phyloP scores from a whole-genome alignment of 1,140 invertebrate species.

The Ips typographus region DNA sequence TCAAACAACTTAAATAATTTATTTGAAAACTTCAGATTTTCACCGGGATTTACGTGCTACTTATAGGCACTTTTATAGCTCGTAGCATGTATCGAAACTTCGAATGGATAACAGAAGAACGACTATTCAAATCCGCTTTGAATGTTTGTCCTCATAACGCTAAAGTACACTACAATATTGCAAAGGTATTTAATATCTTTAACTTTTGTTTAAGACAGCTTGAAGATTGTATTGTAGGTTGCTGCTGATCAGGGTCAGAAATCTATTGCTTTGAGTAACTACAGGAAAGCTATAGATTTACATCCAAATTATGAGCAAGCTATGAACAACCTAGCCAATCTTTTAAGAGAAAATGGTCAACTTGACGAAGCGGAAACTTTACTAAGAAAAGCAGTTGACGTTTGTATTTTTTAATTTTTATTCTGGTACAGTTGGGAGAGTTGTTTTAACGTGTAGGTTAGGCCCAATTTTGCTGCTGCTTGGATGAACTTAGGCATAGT shows the following conservation, averaged over 20 bases:
- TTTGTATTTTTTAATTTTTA: conserved; percentile 62
- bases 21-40: conserved; percentile 38
- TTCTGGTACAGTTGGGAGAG: not conserved
- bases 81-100: conserved; percentile 65
- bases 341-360: conserved; percentile 78
- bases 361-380: conserved; percentile 74
- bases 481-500: conserved; percentile 99
- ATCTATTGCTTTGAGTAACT: conserved; percentile 72
- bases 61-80: conserved; percentile 55
- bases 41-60: conserved; percentile 29
- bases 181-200: conserved; percentile 58
- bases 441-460: conserved; percentile 47
- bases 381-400: conserved; percentile 70
- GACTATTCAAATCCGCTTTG: conserved; percentile 71
- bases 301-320: conserved; percentile 93
- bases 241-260: conserved; percentile 74
- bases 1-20: not conserved
- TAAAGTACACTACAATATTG: conserved; percentile 96
- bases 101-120: conserved; percentile 78
- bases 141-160: conserved; percentile 84
- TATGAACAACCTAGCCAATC: conserved; percentile 95
- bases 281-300: conserved; percentile 60
- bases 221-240: conserved; percentile 42
- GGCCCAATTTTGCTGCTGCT: conserved; percentile 86
- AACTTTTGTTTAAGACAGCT: not conserved